Evolutionary conservation across 2,888 invertebrate genomes (phyloP), one percentile per base, ranked within the genome.

Genomic region (Meiosimyza platycephala): DNA sequence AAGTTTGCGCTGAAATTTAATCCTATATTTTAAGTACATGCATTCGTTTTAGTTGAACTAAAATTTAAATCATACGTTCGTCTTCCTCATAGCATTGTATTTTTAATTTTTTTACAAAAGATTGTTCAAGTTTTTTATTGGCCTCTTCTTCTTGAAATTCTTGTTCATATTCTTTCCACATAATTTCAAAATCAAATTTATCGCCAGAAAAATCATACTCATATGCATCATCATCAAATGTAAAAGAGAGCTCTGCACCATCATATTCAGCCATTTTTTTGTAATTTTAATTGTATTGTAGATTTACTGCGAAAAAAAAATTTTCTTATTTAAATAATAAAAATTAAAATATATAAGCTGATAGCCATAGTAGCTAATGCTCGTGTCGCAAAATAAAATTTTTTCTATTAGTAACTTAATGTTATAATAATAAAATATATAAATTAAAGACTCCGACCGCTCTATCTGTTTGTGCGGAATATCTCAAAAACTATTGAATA

Each of bases 161-260:
- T 11, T 78, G 65, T 13, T 75, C 76, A 54, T 78, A 74, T 55
- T 79, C 77, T n/a, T 74, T 59, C 79, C 80, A 81, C 77, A 81
- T 77, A 6, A 40, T 47, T n/a, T 80, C 77, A 54, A 81, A 81
- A 55, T 81, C 79, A 67, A 66, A 66, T 7, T 76, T 69, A 71
- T 78, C 77, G 4, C 75, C 78, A 48, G 72, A 28, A 59, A 77
- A 76, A 62, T 78, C 76, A 11, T 40, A 76, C 15, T 65, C 71
- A 40, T 72, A 73, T 15, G 60, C 71, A 47, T 16, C 66, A 12
- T 78, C 79, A 67, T 78, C 75, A 28, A 75, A 77, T 11, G 66
- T 77, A 40, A 79, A 76, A n/a, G 77, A 77, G 18, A 78, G 73
- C 16, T 79, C 78, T 9, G 9, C 9, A 40, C 40, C 40, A 9